Percentiles rank a stretch among this genome's conserved stretches.
These are phyloP conservation scores for Nemotelus nigrinus DNA, from an alignment of 2,888 invertebrate genomes.

Conservation along the genomic window DNA sequence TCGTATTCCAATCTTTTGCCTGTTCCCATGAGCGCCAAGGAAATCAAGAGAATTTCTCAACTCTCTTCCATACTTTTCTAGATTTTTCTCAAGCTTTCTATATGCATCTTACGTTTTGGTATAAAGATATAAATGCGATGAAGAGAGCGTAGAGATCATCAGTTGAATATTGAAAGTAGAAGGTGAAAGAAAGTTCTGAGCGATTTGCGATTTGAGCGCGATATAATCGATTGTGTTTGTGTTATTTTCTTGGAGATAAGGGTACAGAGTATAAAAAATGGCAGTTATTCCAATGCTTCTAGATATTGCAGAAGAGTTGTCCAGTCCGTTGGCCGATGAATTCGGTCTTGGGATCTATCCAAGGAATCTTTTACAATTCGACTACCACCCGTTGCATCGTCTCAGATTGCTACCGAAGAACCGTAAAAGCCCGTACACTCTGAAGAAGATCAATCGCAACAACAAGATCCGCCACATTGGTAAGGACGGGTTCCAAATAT, in stretches of 20 bases:
- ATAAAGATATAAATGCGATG: background rate
- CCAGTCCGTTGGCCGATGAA: background rate
- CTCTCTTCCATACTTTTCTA: background rate
- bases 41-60: conserved; percentile 1
- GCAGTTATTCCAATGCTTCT: background rate
- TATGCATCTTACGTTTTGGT: background rate
- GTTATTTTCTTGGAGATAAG: background rate
- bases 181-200: background rate
- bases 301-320: background rate
- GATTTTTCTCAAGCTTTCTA: conserved; percentile 66
- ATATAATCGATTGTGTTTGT: background rate
- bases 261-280: background rate
- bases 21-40: background rate
- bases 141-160: background rate
- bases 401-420: background rate
- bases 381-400: background rate
- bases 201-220: background rate
- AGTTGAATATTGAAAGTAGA: background rate
- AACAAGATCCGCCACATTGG: conserved; percentile 59
- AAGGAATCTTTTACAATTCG: background rate
- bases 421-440: background rate
- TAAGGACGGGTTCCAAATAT: conserved; percentile 76
- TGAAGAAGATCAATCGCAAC: background rate
- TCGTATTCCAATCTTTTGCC: background rate
- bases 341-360: background rate